Percentiles rank a stretch among this genome's conserved stretches.
phyloP scores from a whole-genome alignment of 2,113 vertebrate genomes.

The Atherinomorus stipes region DNA sequence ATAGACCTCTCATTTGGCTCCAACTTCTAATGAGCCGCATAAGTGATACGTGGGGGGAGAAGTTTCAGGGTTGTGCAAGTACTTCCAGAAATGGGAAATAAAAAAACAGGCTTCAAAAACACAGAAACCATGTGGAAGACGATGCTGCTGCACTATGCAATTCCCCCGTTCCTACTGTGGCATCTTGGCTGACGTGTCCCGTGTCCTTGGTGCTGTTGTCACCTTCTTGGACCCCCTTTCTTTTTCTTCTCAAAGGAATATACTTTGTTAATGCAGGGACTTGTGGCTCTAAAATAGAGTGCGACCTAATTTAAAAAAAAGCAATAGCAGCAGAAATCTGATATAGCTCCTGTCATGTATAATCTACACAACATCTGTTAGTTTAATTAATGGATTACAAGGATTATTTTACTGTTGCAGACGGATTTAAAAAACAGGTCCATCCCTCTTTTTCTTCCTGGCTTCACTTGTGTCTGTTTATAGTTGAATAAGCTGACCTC shows the following conservation, averaged over 20 bases:
- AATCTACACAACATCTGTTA: conserved; percentile 39
- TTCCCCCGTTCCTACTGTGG: conserved; percentile 30
- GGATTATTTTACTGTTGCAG: conserved; percentile 28
- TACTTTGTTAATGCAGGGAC: conserved; percentile 43
- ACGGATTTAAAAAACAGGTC: conserved; percentile 15
- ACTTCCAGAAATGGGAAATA: conserved; percentile 4
- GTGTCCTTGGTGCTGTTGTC: conserved; percentile 42
- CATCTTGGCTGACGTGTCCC: conserved; percentile 23
- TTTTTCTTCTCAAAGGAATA: conserved; percentile 29
- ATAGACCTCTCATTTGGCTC: conserved; percentile 62
- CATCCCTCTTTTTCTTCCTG: not conserved
- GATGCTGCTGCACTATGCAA: conserved; percentile 73
- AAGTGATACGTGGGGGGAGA: not conserved
- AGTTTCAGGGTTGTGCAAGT: conserved; percentile 34
- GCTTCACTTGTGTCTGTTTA: conserved; percentile 34
- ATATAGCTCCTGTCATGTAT: conserved; percentile 24
- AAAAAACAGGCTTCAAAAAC: conserved; percentile 19
- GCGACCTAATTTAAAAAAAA: conserved; percentile 50
- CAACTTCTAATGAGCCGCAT: conserved; percentile 43
- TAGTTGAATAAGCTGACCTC: conserved; percentile 43
- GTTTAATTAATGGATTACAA: conserved; percentile 17
- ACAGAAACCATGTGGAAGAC: not conserved
- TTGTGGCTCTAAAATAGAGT: conserved; percentile 54
- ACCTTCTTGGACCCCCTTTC: conserved; percentile 21
- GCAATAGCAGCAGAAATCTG: conserved; percentile 60